Evolutionary conservation across 2,113 vertebrate species (phyloP), one percentile per base, ranked within the genome.

Genomic region (Megaptera novaeangliae): DNA sequence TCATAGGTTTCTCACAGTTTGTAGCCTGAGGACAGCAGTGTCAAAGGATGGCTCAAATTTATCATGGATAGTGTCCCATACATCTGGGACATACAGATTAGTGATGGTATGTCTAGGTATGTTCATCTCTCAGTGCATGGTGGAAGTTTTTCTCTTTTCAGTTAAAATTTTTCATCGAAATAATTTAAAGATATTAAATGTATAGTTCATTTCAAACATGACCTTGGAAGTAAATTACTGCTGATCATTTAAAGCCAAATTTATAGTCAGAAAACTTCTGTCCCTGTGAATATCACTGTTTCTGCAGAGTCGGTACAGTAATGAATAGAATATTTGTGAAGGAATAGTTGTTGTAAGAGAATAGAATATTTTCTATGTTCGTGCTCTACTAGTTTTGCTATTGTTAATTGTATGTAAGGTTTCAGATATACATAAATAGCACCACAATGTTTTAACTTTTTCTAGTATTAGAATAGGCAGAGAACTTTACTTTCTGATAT

Each of bases 401-500:
- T 88, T 86, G 96, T 96, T 88, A 88, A 89, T 83, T 75, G 3
- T 14, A 68, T 41, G 1, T 46, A 49, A 59, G n/a, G 1, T 15
- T 89, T 23, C 27, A 85, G 55, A 78, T 46, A 46, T 6, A 84
- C 25, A 78, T 44, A 69, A 52, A 57, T 68, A 71, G 4, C 34
- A 83, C 25, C 57, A 89, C 13, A 87, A 84, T 66, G 57, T 64
- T 95, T 96, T 52, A 34, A 86, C 61, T 91, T 82, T 95, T 96
- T 97, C 78, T 88, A 39, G 93, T 84, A 72, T 44, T 96, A 71
- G 34, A 98, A 75, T 14, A 72, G n/a, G 46, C 31, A 72, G 78
- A 87, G 46, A 93, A 61, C 46, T 92, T 97, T 69, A n/a, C 55
- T 87, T 68, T 75, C n/a, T 41, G 44, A 91, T 93, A 77, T 74